Evolutionary conservation across 2,797 vertebrate genomes (phyloP), one percentile per base, ranked within the genome.

Genomic region (Bradypodion ventrale): DNA sequence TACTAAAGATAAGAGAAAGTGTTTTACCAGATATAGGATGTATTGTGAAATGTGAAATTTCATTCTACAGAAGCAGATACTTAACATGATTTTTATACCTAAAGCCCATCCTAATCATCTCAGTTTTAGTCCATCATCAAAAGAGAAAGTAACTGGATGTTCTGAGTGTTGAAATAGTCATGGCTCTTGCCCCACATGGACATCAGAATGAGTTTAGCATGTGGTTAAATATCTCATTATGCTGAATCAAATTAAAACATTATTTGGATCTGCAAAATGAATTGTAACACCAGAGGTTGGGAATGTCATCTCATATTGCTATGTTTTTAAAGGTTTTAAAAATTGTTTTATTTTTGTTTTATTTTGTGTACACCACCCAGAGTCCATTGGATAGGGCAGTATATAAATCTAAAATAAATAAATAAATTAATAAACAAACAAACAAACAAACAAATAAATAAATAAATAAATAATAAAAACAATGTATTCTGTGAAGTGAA

Each of bases 201-300:
- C 90, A 89, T 80, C 81, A 91, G 74, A 77, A 91, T 92, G 75
- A 19, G 85, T 88, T 92, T 93, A 92, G 90, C 90, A 94, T 89
- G 86, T 88, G n/a, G 80, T 92, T 93, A 90, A 90, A 21, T 89
- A 86, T 92, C 91, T 95, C 91, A 91, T 95, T 95, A 94, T 69
- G 66, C 78, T 93, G 93, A 92, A 90, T 92, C 88, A 90, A 88
- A 72, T 83, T 92, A 92, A 89, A 87, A 52, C 88, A 85, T 94
- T 93, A 91, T 89, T 90, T 87, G 79, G 92, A 91, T 93, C 89
- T 52, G 56, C 75, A 88, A 84, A 94, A 92, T 89, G 90, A 93
- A 93, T 85, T 92, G 84, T 91, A 93, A 91, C 83, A 59, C 84
- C 86, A 89, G 44, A 85, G 78, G 42, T 27, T 0, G 35, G 73